Percentiles rank a stretch among this genome's conserved stretches.
These are phyloP conservation scores for Phlogophora meticulosa DNA, from an alignment of 2,888 invertebrate genomes.

Conservation along the genomic window DNA sequence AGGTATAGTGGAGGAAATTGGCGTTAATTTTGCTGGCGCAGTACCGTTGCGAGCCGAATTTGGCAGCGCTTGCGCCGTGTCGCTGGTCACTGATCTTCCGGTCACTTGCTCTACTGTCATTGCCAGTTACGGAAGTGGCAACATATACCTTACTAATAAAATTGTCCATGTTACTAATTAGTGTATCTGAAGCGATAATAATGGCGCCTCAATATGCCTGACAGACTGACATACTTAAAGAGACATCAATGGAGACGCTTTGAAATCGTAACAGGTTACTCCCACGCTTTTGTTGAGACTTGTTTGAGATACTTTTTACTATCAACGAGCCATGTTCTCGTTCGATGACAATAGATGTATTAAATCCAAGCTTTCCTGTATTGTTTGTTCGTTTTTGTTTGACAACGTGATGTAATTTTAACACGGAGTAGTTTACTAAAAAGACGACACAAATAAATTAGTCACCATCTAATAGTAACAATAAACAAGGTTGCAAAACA, in stretches of 20 bases:
- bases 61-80: slow-evolving; percentile 67
- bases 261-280: slow-evolving; percentile 60
- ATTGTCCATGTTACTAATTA: slow-evolving; percentile 1
- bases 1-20: slow-evolving; percentile 67
- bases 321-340: slow-evolving; percentile 29
- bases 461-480: neutral
- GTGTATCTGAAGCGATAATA: slow-evolving; percentile 18
- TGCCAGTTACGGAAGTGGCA: slow-evolving; percentile 38
- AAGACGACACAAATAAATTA: neutral
- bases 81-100: slow-evolving; percentile 89
- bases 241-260: slow-evolving; percentile 53
- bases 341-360: slow-evolving; percentile 38
- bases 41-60: slow-evolving; percentile 89
- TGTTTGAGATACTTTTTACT: slow-evolving; percentile 45
- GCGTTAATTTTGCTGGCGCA: slow-evolving; percentile 79
- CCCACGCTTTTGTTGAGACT: slow-evolving; percentile 56
- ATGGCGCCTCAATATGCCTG: slow-evolving; percentile 35
- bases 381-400: slow-evolving; percentile 21
- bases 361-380: slow-evolving; percentile 36
- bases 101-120: slow-evolving; percentile 66
- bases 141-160: slow-evolving; percentile 8
- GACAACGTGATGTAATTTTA: slow-evolving; percentile 7
- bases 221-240: slow-evolving; percentile 51
- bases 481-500: neutral
- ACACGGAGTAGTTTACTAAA: neutral